Evolutionary conservation across 2,888 invertebrate genomes (phyloP), one percentile per base, ranked within the genome.

Genomic region (Uropetala carovei): DNA sequence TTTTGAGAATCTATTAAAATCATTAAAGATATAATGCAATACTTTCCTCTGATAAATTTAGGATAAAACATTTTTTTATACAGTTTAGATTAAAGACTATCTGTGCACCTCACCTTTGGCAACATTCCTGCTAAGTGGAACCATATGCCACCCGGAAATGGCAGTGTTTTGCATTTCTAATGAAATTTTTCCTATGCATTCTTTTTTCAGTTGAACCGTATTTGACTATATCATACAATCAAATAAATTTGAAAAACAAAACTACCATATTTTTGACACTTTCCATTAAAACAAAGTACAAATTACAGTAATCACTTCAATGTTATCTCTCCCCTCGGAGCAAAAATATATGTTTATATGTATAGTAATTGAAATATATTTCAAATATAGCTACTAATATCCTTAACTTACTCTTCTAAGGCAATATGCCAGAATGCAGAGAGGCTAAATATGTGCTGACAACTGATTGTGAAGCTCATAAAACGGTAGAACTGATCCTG

Each of bases 101-200:
- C 89, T 89, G 89, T 89, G 89, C 89, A 89, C 89, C 89, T 89
- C 89, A 43, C 89, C 64, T 89, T 89, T 89, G 89, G 89, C 89
- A 89, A 89, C 89, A 89, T 89, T 89, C 89, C 89, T 89, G 89
- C 89, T 89, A 89, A 89, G 89, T 89, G 89, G 89, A 89, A 89
- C 89, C 59, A 89, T 89, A 89, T 89, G 89, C 89, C 89, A 89
- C 89, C 89, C 64, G 60, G 89, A 89, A 89, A 89, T 89, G 89
- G 89, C 89, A 89, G 89, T 89, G 89, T 89, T 89, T 89, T 89
- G 89, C 89, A 68, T 89, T 64, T 89, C 89, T 89, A 89, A 89
- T 89, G 64, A 89, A 89, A 56, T 64, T 89, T 75, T 75, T 75
- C 75, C 89, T 89, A 89, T 89, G 89, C 89, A 89, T 64, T 60